Percentiles rank a stretch among this genome's conserved stretches.
These are phyloP conservation scores for Heterotilapia buettikoferi DNA, from an alignment of 2,113 vertebrate species.

Conservation along the genomic window DNA sequence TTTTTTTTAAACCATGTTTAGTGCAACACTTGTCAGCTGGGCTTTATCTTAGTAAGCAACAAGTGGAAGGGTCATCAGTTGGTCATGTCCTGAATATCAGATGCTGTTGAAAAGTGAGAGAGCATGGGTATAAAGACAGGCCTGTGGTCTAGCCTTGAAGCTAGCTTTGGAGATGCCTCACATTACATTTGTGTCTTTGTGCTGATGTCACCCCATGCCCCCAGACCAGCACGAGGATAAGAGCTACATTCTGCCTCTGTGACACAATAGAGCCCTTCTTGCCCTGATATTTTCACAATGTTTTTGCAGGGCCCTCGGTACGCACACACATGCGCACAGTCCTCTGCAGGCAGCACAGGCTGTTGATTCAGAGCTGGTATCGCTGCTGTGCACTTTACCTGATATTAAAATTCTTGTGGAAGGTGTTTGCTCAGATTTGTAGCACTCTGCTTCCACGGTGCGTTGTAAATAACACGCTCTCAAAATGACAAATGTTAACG, in stretches of 20 bases:
- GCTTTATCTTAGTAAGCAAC: constrained; percentile 42
- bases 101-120: constrained; percentile 53
- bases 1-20: not conserved
- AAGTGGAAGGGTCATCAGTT: constrained; percentile 50
- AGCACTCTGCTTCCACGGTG: not conserved
- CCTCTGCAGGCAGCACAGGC: constrained; percentile 6
- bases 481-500: not conserved
- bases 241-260: constrained; percentile 57
- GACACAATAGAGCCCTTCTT: constrained; percentile 67
- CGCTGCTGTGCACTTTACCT: not conserved
- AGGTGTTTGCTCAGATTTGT: constrained; percentile 34
- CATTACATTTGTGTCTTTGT: constrained; percentile 70
- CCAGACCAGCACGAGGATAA: constrained; percentile 56
- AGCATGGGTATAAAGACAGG: constrained; percentile 31
- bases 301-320: constrained; percentile 30
- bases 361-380: constrained; percentile 6
- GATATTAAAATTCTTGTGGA: constrained; percentile 21
- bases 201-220: constrained; percentile 63
- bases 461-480: not conserved
- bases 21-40: not conserved
- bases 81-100: constrained; percentile 52
- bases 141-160: constrained; percentile 51
- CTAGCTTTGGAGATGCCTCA: constrained; percentile 60
- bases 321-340: constrained; percentile 17
- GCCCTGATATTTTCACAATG: constrained; percentile 62